phyloP scores from a whole-genome alignment of 2,888 invertebrate species.

The Rotaria magnacalcarata region DNA sequence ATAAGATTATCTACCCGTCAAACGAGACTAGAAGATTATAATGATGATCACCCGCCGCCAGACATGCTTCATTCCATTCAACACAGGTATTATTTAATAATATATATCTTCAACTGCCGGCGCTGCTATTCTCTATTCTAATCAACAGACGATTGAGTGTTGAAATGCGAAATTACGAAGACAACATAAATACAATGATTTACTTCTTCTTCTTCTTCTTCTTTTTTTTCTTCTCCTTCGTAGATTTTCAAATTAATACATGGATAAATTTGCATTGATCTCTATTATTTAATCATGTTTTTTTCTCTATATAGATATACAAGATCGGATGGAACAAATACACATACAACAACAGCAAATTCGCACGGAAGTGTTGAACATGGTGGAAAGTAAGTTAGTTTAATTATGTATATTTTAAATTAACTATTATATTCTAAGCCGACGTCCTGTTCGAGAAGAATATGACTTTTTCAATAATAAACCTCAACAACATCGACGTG shows the following conservation, averaged over 20 bases:
- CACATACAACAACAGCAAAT: conserved; percentile 21
- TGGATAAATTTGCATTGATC: background rate
- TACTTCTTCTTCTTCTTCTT: background rate
- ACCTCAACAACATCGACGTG: conserved; percentile 24
- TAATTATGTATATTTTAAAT: background rate
- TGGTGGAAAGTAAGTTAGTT: background rate
- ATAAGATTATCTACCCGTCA: background rate
- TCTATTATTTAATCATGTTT: background rate
- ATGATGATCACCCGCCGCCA: background rate
- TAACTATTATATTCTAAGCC: background rate
- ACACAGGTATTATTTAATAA: background rate
- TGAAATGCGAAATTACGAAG: background rate
- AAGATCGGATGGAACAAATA: conserved; percentile 17
- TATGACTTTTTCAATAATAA: conserved; percentile 31
- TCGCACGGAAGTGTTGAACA: background rate
- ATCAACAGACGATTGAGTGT: background rate
- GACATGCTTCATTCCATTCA: background rate
- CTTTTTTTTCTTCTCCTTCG: no score
- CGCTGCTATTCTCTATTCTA: background rate
- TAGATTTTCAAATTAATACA: background rate
- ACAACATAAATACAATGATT: background rate
- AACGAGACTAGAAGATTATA: conserved; percentile 10
- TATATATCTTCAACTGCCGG: background rate
- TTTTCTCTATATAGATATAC: background rate
- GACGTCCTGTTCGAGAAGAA: conserved; percentile 35